These are phyloP conservation scores for Amblyjoppa fuscipennis DNA, from an alignment of 2,888 invertebrate species.

Conservation along the genomic window DNA sequence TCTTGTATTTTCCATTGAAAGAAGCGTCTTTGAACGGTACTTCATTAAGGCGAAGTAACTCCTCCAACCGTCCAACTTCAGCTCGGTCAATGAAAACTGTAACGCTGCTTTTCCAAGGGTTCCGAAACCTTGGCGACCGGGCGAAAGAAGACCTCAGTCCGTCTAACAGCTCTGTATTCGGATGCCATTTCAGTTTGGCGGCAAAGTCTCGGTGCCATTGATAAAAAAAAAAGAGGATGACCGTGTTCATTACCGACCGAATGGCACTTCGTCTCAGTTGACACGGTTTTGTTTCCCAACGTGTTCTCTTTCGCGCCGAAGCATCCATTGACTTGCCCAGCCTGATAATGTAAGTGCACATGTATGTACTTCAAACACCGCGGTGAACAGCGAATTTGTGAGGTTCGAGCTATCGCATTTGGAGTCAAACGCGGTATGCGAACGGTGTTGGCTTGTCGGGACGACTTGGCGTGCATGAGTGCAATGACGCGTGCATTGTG, in stretches of 20 bases:
- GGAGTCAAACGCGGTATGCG: constrained; percentile 55
- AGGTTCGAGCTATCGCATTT: constrained; percentile 24
- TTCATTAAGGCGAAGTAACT: neutral
- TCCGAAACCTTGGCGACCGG: too few relatives aligned
- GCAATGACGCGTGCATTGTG: constrained; percentile 72
- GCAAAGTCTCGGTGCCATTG: too few relatives aligned
- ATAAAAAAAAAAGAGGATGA: too few relatives aligned
- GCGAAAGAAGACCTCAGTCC: too few relatives aligned
- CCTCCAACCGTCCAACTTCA: too few relatives aligned
- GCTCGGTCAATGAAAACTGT: too few relatives aligned
- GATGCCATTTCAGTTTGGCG: too few relatives aligned
- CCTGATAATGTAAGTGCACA: neutral
- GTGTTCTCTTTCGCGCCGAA: neutral
- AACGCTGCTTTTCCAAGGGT: too few relatives aligned
- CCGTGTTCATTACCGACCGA: too few relatives aligned
- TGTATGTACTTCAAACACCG: neutral
- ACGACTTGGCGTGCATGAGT: constrained; percentile 31
- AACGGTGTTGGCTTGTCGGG: neutral
- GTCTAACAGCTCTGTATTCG: too few relatives aligned
- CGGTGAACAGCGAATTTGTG: constrained; percentile 42
- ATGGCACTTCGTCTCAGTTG: neutral
- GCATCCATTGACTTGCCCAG: neutral
- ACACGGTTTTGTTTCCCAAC: neutral
- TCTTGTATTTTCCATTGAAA: neutral
- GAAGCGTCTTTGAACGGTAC: neutral